Conservation (phyloP, 2,113 vertebrate species). For the Oncorhynchus gorbuscha region DNA sequence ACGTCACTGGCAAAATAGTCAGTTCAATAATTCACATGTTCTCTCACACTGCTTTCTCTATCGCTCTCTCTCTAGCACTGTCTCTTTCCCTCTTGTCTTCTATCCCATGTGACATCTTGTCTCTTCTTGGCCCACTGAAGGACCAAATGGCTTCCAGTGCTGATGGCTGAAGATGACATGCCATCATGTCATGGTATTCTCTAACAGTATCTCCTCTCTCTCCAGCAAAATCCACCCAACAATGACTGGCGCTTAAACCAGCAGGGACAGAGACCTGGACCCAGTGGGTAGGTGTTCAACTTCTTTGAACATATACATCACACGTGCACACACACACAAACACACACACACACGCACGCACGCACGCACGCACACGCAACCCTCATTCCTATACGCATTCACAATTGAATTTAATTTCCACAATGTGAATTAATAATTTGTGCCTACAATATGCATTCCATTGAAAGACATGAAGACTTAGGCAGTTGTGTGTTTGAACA, state of each 20-base stretch:
- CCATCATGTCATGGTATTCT: constrained; percentile 10
- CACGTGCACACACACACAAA: background rate
- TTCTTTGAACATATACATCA: background rate
- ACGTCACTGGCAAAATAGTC: background rate
- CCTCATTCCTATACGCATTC: no score
- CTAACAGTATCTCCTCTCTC: constrained; percentile 41
- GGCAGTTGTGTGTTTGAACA: background rate
- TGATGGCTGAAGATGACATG: background rate
- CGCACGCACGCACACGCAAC: no score
- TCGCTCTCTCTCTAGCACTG: background rate
- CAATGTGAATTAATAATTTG: background rate
- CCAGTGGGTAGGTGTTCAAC: constrained; percentile 85
- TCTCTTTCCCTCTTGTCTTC: constrained; percentile 3
- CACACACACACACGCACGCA: no score
- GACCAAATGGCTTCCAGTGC: background rate
- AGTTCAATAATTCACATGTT: constrained; percentile 5
- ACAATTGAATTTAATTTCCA: no score
- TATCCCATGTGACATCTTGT: background rate
- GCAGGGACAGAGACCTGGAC: constrained; percentile 91
- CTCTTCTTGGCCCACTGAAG: background rate
- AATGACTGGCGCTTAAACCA: constrained; percentile 97
- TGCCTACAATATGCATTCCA: background rate
- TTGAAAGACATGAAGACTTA: background rate
- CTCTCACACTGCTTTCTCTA: background rate
- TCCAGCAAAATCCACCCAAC: constrained; percentile 95